Evolutionary conservation across 2,113 vertebrate genomes (phyloP).

Genomic region (Aepyceros melampus): DNA sequence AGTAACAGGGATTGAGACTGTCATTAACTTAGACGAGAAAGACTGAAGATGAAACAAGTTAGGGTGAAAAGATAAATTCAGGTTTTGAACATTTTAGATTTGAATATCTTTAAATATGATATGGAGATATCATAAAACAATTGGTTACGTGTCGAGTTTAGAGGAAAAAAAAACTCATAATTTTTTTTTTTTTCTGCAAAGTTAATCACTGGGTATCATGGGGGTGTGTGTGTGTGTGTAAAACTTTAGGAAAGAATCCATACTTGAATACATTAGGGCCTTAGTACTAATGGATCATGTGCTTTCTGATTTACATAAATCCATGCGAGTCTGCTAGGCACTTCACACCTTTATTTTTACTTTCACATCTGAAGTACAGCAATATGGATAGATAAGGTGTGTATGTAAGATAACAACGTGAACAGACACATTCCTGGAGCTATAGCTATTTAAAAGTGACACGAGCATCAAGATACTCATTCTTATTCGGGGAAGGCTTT

Average conservation of each 20-base stretch:
- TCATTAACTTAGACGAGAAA: background rate
- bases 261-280: background rate
- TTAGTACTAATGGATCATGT: constrained; percentile 16
- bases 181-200: background rate
- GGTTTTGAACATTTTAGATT: background rate
- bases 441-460: constrained; percentile 75
- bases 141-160: background rate
- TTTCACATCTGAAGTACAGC: constrained; percentile 80
- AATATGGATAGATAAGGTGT: constrained; percentile 80
- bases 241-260: constrained; percentile 27
- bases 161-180: background rate
- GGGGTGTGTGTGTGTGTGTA: background rate
- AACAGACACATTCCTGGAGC: constrained; percentile 69
- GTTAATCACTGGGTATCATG: background rate
- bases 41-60: background rate
- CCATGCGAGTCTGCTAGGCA: constrained; percentile 65
- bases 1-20: background rate
- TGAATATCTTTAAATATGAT: constrained; percentile 21
- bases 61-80: background rate
- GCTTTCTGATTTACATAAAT: constrained; percentile 72
- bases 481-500: constrained; percentile 57
- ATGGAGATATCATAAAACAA: background rate
- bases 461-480: constrained; percentile 69
- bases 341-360: constrained; percentile 83
- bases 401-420: constrained; percentile 66